phyloP scores from a whole-genome alignment of 1,140 invertebrate species.

The Euura saliciscinereae region DNA sequence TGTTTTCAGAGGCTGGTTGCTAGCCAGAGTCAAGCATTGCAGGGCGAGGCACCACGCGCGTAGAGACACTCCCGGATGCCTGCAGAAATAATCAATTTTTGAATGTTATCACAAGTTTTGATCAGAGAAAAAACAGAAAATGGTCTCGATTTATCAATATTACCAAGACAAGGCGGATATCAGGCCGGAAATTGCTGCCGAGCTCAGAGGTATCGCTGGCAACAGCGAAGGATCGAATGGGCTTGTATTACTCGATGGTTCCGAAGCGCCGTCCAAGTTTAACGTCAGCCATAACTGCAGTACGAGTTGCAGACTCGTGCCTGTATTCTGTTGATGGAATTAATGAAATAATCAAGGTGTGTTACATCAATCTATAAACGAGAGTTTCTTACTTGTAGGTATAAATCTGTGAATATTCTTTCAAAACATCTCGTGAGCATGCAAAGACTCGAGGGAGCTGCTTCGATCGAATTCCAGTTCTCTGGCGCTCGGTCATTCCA shows the following conservation, averaged over 20 bases:
- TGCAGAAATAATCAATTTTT: constrained; percentile 37
- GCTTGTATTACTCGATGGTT: constrained; percentile 52
- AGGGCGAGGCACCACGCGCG: constrained; percentile 78
- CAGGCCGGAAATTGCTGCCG: constrained; percentile 72
- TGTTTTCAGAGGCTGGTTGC: constrained; percentile 55
- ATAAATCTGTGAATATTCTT: constrained; percentile 68
- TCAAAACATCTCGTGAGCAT: constrained; percentile 77
- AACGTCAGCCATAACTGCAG: constrained; percentile 84
- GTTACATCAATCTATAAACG: constrained; percentile 5
- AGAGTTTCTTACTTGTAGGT: constrained; percentile 45
- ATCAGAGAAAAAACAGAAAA: neutral
- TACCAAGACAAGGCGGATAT: constrained; percentile 70
- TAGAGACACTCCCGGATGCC: constrained; percentile 71
- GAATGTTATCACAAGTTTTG: neutral
- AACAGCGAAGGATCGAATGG: constrained; percentile 67
- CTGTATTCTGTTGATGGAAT: constrained; percentile 42
- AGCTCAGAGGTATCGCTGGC: constrained; percentile 74
- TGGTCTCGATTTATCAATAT: constrained; percentile 14
- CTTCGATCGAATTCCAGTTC: constrained; percentile 41
- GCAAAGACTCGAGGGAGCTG: constrained; percentile 49
- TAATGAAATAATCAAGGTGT: constrained; percentile 12
- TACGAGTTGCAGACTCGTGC: constrained; percentile 77
- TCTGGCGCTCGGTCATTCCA: constrained; percentile 45
- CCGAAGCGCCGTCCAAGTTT: constrained; percentile 65
- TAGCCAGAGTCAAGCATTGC: constrained; percentile 66